These are phyloP conservation scores for Elgaria multicarinata DNA, from an alignment of 2,113 vertebrate genomes.

Conservation along the genomic window DNA sequence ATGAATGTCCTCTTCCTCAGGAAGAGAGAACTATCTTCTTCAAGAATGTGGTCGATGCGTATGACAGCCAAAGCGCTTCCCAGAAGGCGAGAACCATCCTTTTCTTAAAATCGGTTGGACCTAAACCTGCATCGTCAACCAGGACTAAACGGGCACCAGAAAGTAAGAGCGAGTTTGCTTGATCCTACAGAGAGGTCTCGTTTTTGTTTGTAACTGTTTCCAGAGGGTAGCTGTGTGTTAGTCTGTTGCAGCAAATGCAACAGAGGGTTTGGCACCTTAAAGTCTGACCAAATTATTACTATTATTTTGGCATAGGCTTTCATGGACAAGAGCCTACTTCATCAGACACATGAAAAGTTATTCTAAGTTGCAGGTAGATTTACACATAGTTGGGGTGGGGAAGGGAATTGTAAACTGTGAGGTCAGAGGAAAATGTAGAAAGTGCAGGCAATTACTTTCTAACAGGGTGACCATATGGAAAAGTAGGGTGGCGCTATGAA, in stretches of 20 bases:
- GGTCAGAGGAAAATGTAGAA: too few species aligned
- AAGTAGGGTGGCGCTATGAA: too few species aligned
- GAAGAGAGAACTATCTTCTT: constrained; percentile 58
- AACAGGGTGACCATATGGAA: too few species aligned
- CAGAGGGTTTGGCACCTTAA: background rate
- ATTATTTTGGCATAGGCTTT: too few species aligned
- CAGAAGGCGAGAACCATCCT: constrained; percentile 24
- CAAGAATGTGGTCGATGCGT: background rate
- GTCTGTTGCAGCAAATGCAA: background rate
- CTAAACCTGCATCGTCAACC: fast-evolving
- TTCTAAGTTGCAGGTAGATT: background rate
- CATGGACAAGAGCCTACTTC: too few species aligned
- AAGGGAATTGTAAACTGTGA: background rate
- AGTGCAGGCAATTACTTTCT: too few species aligned
- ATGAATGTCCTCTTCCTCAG: constrained; percentile 42
- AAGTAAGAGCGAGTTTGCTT: constrained; percentile 49
- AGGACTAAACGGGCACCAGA: constrained; percentile 18
- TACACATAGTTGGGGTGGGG: background rate
- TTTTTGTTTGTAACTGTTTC: background rate
- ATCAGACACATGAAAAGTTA: too few species aligned
- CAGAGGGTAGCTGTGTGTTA: background rate
- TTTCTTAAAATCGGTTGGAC: constrained; percentile 45
- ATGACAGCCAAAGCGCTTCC: constrained; percentile 28
- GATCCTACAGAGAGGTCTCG: background rate
- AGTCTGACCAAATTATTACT: too few species aligned